Percentiles rank a stretch among this genome's conserved stretches.
phyloP scores from a whole-genome alignment of 2,113 vertebrate species.

The Peucedramus taeniatus region DNA sequence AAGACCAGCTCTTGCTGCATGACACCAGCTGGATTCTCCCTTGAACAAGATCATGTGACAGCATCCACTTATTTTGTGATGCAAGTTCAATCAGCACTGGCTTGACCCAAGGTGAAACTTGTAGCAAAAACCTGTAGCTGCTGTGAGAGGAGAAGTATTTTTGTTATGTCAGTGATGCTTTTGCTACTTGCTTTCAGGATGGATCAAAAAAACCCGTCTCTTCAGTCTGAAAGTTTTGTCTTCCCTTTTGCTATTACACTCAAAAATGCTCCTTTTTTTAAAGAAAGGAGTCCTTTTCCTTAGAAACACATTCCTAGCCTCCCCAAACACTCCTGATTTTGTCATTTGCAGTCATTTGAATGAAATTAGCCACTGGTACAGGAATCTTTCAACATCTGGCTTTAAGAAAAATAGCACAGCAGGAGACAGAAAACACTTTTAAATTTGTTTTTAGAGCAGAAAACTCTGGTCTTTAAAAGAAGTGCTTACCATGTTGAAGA shows the following conservation, averaged over 20 bases:
- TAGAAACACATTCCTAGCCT: neutral
- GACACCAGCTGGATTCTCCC: neutral
- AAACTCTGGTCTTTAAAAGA: neutral
- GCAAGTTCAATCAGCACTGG: neutral
- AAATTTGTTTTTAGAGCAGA: neutral
- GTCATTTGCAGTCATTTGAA: neutral
- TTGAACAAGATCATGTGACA: neutral
- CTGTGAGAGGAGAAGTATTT: neutral
- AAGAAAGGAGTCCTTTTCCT: neutral
- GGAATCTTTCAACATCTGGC: neutral
- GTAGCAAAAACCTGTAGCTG: neutral
- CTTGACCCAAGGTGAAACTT: neutral
- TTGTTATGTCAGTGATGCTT: accelerated
- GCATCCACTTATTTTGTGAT: neutral
- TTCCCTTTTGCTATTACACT: neutral
- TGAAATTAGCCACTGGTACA: neutral
- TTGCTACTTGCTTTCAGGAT: neutral
- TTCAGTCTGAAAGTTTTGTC: neutral
- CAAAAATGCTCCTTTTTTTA: neutral
- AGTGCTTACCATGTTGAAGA: neutral
- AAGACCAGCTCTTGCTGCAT: neutral
- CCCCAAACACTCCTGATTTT: neutral
- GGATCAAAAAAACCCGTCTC: neutral
- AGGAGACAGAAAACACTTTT: neutral
- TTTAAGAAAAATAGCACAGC: neutral